Base-by-base conservation (phyloP, 2,888 invertebrate genomes). In the Ormyrus nitidulus region DNA sequence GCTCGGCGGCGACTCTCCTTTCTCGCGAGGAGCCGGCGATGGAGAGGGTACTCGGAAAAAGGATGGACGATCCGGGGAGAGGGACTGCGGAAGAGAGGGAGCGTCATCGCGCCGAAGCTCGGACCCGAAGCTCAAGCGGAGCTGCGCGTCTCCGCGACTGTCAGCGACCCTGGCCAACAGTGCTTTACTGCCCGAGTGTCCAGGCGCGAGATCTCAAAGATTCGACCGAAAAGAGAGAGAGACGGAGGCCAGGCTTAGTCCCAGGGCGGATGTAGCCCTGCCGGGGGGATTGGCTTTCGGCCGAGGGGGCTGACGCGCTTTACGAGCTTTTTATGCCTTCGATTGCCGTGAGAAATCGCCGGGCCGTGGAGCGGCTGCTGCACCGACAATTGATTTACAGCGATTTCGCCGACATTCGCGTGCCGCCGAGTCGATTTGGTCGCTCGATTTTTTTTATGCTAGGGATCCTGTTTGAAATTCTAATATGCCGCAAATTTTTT, bases 101-200 rank as follows among this genome's bases (percentile, higher is more conserved):
- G 69, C 10, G 48, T 34, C 34, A 34, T 34, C 34, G 34, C 34
- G 9, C 46, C 46, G 59, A 34, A 56, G 49, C 56, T 62, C 19
- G 70, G 79, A 69, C 74, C 34, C 34, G 34, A 34, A 34, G 34
- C 34, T 34, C 34, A 1, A 1, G 2, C 1, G 34, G 34, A 34
- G 48, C 19, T 61, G 71, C 74, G 73, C 61, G 62, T 64, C 75
- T 83, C 79, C 76, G 74, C 75, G 80, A 84, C 83, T 81, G 83
- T 83, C 81, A 83, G 65, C 81, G 83, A 83, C 82, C 83, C 82
- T 73, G 82, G 81, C 81, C 83, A 80, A 80, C 78, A 1, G 70
- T 73, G 73, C 65, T 81, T 74, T 81, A 77, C 77, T 80, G 66
- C 75, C 70, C 46, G 13, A 7, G 48, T 34, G 48, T 34, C 34